phyloP scores from a whole-genome alignment of 2,113 vertebrate genomes.

The Phrynocephalus versicolor region DNA sequence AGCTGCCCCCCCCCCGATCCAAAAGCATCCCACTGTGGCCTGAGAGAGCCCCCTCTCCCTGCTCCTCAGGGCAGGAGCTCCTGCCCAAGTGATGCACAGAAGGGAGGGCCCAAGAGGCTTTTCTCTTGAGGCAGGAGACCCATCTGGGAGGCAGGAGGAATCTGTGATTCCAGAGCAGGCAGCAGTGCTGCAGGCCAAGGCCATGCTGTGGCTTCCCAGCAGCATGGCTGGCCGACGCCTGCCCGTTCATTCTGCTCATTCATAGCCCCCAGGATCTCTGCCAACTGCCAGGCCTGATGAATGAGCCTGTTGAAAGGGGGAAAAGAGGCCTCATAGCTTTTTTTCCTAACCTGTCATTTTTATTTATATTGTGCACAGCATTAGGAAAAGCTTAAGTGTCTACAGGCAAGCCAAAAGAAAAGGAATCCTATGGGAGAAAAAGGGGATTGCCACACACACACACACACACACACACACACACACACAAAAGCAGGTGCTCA shows the following conservation, averaged over 20 bases:
- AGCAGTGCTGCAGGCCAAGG: too few species aligned
- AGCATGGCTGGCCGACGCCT: too few species aligned
- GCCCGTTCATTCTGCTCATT: not conserved
- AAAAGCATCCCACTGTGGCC: not conserved
- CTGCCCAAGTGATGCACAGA: not conserved
- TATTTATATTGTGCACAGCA: not conserved
- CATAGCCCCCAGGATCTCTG: not conserved
- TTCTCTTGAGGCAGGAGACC: not conserved
- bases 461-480: too few species aligned
- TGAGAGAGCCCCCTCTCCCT: not conserved
- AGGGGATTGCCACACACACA: not conserved
- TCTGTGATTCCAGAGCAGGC: too few species aligned
- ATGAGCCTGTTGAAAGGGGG: not conserved
- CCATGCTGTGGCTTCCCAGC: not conserved
- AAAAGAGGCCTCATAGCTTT: not conserved
- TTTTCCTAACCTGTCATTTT: too few species aligned
- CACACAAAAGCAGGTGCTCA: not conserved
- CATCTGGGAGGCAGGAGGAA: not conserved
- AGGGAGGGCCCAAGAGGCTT: not conserved
- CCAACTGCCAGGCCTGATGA: not conserved
- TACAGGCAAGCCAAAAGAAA: not conserved
- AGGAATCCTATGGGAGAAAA: not conserved
- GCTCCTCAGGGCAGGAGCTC: not conserved
- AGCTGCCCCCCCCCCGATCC: too few species aligned
- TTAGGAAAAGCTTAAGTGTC: not conserved